Conservation (phyloP, 1,140 invertebrate genomes). For the Littorina saxatilis region DNA sequence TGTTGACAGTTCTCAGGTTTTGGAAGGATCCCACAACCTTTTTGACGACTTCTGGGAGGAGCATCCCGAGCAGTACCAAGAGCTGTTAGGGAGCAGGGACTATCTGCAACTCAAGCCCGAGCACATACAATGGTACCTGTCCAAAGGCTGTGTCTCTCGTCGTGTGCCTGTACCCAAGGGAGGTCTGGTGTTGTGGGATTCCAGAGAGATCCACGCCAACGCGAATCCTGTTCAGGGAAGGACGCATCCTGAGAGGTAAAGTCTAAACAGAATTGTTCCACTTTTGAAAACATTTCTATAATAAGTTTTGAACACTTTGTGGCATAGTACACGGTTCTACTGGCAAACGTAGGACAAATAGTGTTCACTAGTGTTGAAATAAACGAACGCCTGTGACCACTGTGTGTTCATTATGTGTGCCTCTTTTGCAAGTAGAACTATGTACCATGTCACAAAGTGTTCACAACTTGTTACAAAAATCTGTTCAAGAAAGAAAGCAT, state of each 20-base stretch:
- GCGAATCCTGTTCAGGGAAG: slow-evolving; percentile 46
- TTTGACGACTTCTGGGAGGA: slow-evolving; percentile 49
- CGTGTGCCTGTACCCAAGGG: slow-evolving; percentile 55
- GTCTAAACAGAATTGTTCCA: too few species aligned
- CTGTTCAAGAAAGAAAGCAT: too few species aligned
- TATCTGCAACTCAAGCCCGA: slow-evolving; percentile 38
- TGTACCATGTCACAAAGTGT: too few species aligned
- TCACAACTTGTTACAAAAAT: too few species aligned
- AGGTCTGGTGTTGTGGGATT: slow-evolving; percentile 57
- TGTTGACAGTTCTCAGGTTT: slow-evolving; percentile 47
- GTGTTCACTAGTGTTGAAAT: too few species aligned
- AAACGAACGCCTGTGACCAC: too few species aligned
- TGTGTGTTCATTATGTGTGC: too few species aligned
- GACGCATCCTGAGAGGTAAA: slow-evolving; percentile 53
- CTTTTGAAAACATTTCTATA: too few species aligned
- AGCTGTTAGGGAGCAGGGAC: slow-evolving; percentile 35
- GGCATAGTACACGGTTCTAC: too few species aligned
- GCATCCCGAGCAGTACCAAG: slow-evolving; percentile 33
- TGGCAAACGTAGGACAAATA: too few species aligned
- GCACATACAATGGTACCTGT: slow-evolving; percentile 45
- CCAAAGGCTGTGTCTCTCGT: slow-evolving; percentile 44
- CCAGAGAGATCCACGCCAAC: slow-evolving; percentile 55
- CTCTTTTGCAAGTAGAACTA: too few species aligned
- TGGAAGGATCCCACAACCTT: slow-evolving; percentile 47
- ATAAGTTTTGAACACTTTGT: too few species aligned